Evolutionary conservation across 2,113 vertebrate genomes (phyloP).

Genomic region (Galemys pyrenaicus): DNA sequence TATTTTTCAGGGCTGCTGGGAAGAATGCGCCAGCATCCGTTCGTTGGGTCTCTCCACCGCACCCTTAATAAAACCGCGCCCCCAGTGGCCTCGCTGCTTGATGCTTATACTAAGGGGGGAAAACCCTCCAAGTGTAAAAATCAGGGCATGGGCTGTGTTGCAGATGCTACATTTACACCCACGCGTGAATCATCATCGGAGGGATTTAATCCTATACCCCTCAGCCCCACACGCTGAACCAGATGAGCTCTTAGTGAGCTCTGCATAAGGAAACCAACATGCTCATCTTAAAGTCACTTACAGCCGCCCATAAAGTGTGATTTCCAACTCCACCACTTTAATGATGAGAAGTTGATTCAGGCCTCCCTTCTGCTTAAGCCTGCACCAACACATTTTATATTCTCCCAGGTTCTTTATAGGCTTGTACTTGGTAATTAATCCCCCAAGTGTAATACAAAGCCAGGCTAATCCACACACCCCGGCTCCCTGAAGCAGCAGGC

Average conservation of each 20-base stretch:
- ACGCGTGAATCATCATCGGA: not conserved
- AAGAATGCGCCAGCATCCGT: not conserved
- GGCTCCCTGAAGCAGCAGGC: not conserved
- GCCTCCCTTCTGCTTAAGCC: not conserved
- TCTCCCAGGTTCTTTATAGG: slow-evolving; percentile 23
- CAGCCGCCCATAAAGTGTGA: not conserved
- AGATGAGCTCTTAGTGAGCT: not conserved
- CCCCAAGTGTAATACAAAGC: slow-evolving; percentile 18
- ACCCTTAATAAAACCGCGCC: not conserved
- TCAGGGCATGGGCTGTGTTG: not conserved
- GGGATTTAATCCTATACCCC: not conserved
- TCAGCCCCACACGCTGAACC: not conserved
- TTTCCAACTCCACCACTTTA: slow-evolving; percentile 18
- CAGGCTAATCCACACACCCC: not conserved
- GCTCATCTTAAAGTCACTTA: not conserved
- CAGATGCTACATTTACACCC: not conserved
- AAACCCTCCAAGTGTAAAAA: not conserved
- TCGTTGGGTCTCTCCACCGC: not conserved
- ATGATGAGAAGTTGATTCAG: not conserved
- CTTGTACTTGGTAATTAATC: slow-evolving; percentile 40
- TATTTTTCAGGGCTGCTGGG: not conserved
- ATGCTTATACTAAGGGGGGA: not conserved
- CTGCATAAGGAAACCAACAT: not conserved
- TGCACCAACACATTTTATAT: not conserved
- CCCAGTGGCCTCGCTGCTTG: not conserved